Evolutionary conservation across 2,113 vertebrate genomes (phyloP), one percentile per base, ranked within the genome.

Genomic region (Phainopepla nitens): DNA sequence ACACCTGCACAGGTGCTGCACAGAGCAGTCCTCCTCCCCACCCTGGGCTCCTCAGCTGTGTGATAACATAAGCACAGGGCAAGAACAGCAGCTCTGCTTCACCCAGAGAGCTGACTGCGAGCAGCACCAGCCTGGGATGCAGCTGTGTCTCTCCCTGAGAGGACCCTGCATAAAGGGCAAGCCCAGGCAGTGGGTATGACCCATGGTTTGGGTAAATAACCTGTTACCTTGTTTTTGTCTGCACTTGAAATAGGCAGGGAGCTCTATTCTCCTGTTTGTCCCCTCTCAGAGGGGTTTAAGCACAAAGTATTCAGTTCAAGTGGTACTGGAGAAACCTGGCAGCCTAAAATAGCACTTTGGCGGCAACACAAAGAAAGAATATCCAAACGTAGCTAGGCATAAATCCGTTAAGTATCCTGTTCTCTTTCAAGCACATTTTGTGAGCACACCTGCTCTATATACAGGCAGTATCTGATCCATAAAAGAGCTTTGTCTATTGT

Each of bases 361-460:
- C 18, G 29, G 69, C 35, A 87, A 91, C 31, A 83, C 6, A 6
- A 69, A 61, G 70, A 51, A 80, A 73, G 19, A 66, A 69, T 73
- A 82, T 31, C 27, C 19, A 44, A 64, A 56, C 31, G 5, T 58
- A 62, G 7, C 66, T 71, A 82, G 27, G 28, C 29, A 75, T 50
- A 87, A 90, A 69, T 79, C 65, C 56, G 22, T 81, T 80, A 77
- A 80, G 61, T 21, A 88, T 62, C 56, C 58, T 89, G 54, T 39
- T 53, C 57, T 90, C 85, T 89, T 94, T 64, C 77, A 72, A 70
- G 72, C 20, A 20, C 57, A 29, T 45, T 87, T 90, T 93, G 70
- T 91, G 31, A 35, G 60, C 19, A 53, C 72, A 75, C 79, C 87
- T 87, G 42, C 65, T 88, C 42, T 86, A n/a, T 83, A 95, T 84